Evolutionary conservation across 2,797 vertebrate genomes (phyloP), one percentile per base, ranked within the genome.

Genomic region (Threskiornis aethiopicus): DNA sequence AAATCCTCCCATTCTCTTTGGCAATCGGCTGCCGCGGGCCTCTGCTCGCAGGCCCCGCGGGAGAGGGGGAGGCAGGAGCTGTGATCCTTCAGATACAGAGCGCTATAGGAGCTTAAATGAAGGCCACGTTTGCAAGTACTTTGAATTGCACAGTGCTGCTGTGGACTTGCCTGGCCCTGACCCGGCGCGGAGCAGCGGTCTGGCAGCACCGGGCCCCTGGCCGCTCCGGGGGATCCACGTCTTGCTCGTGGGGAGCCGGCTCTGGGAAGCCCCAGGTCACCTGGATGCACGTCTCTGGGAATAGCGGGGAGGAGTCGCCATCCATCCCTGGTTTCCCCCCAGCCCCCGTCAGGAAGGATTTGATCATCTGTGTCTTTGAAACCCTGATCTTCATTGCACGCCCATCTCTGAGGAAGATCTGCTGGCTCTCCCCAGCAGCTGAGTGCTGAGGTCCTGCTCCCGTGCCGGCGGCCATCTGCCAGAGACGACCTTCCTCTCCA

Each of bases 221-320:
- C 46, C 7, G 4, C 35, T 7, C 1, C 0, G 9, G 1, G 37
- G 35, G 21, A 59, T 69, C 44, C 41, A 1, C 0, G 2, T n/a
- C 8, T 75, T 5, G 33, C 19, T 26, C 5, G 0, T 2, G 9
- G 41, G 59, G 44, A 85, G 35, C 86, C 58, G 41, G 51, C 42
- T 31, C 57, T 35, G 66, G 55, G 31, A 28, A 79, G 52, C 29
- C 54, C 24, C 44, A 7, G 51, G 10, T 47, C 59, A 8, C 35
- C 42, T 24, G 70, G 67, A 19, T 29, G 52, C 18, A 0, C 0
- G 0, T 58, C 66, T 14, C 49, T 47, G 37, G 24, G 41, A 28
- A 7, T 1, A 18, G 10, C 55, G 49, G 51, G 72, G 25, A 33
- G 49, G 78, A 61, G 2, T 5, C 76, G 4, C 8, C 59, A 6